Conservation (phyloP, 1,140 invertebrate genomes). For the Calliopsis andreniformis region DNA sequence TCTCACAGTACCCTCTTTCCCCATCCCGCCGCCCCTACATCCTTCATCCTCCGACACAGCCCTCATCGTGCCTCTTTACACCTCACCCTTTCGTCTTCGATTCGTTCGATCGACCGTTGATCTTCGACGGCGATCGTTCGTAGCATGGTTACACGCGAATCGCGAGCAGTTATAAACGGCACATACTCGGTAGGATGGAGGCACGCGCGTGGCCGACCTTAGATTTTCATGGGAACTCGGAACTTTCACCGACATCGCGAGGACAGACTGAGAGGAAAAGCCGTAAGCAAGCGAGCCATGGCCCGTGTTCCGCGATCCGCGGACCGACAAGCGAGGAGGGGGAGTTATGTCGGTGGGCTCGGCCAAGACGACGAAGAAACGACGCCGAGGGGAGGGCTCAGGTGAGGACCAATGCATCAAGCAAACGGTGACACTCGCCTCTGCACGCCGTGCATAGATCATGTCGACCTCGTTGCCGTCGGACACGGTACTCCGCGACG, state of each 20-base stretch:
- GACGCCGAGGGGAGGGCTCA: slow-evolving; percentile 53
- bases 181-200: too few relatives aligned
- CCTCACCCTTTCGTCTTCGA: background rate
- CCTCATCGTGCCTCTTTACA: too few relatives aligned
- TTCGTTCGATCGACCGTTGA: background rate
- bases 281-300: background rate
- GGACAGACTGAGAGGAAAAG: slow-evolving; percentile 28
- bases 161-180: too few relatives aligned
- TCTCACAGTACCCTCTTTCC: slow-evolving; percentile 24
- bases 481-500: slow-evolving; percentile 45
- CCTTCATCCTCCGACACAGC: too few relatives aligned
- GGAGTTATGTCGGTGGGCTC: background rate
- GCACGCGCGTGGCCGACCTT: slow-evolving; percentile 31
- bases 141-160: too few relatives aligned
- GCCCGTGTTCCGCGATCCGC: slow-evolving; percentile 1
- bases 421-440: slow-evolving; percentile 66
- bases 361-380: slow-evolving; percentile 53
- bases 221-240: slow-evolving; percentile 32
- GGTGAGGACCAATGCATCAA: slow-evolving; percentile 70
- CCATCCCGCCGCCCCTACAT: slow-evolving; percentile 21
- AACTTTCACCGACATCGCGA: slow-evolving; percentile 42
- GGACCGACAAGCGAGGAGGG: background rate
- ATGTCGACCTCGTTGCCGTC: slow-evolving; percentile 69
- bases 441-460: slow-evolving; percentile 72
- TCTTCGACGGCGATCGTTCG: slow-evolving; percentile 30